A percentile compares a stretch with the other conserved stretches of the same genome.
phyloP scores from a whole-genome alignment of 35 echinoderm and acorn worm species.

The Strongylocentrotus purpuratus region DNA sequence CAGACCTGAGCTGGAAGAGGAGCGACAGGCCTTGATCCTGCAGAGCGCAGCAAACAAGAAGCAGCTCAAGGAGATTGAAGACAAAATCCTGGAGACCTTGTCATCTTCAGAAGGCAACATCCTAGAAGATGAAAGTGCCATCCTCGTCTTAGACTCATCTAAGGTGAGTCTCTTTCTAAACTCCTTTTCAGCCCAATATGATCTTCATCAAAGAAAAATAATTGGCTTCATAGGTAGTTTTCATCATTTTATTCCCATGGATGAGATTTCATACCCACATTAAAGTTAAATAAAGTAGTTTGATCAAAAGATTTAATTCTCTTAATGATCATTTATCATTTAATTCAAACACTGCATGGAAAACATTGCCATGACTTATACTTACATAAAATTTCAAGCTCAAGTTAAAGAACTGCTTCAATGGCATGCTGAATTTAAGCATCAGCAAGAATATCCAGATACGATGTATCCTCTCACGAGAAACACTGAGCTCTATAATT shows the following conservation, averaged over 20 bases:
- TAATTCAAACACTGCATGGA: too few relatives aligned
- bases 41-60: conserved; percentile 98
- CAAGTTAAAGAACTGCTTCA: too few relatives aligned
- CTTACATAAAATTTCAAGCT: too few relatives aligned
- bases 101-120: conserved; percentile 99
- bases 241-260: background rate
- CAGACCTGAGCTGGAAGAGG: conserved; percentile 96
- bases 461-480: too few relatives aligned
- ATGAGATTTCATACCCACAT: too few relatives aligned
- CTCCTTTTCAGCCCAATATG: background rate
- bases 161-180: conserved; percentile 58
- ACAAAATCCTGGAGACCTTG: conserved; percentile 96
- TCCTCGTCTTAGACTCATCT: conserved; percentile 91
- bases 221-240: background rate
- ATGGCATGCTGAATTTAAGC: too few relatives aligned
- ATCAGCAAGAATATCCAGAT: too few relatives aligned
- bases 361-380: too few relatives aligned
- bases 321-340: too few relatives aligned
- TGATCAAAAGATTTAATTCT: too few relatives aligned
- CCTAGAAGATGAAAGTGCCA: conserved; percentile 94
- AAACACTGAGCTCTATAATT: background rate
- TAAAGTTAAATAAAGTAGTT: too few relatives aligned
- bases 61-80: conserved; percentile 99
- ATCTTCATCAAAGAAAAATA: background rate
- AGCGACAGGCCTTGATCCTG: conserved; percentile 87